Percentiles rank a stretch among this genome's conserved stretches.
These are phyloP conservation scores for Lycaon pictus DNA, from an alignment of 2,113 vertebrate genomes.

Conservation along the genomic window DNA sequence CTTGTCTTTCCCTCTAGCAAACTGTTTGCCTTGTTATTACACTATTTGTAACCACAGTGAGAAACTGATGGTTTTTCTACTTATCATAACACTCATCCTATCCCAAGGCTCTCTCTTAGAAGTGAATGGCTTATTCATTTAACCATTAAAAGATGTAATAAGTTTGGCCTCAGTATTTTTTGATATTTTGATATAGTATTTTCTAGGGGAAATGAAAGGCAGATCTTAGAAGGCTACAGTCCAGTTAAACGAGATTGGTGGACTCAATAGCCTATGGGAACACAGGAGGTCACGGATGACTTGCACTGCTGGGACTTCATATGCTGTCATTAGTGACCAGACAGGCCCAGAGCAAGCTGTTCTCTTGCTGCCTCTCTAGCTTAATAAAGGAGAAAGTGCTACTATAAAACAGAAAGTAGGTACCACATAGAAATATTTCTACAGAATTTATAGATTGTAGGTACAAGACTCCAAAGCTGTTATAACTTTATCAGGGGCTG, in stretches of 20 bases:
- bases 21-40: background rate
- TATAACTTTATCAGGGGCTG: background rate
- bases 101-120: slow-evolving; percentile 51
- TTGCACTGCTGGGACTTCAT: background rate
- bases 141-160: slow-evolving; percentile 4
- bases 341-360: slow-evolving; percentile 39
- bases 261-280: background rate
- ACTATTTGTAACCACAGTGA: background rate
- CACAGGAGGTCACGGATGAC: slow-evolving; percentile 1
- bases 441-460: slow-evolving; percentile 54
- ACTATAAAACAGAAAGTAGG: slow-evolving; percentile 56
- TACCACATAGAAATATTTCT: slow-evolving; percentile 17
- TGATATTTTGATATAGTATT: slow-evolving; percentile 28
- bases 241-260: slow-evolving; percentile 49
- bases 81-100: background rate
- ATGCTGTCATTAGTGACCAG: slow-evolving; percentile 64
- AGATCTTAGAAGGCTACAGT: slow-evolving; percentile 11
- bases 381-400: slow-evolving; percentile 61
- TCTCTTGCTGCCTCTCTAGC: slow-evolving; percentile 8
- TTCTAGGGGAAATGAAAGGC: slow-evolving; percentile 47
- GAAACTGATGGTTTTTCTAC: slow-evolving; percentile 25
- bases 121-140: slow-evolving; percentile 58
- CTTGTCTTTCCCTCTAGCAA: background rate
- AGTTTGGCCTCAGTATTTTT: slow-evolving; percentile 53
- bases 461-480: background rate